These are phyloP conservation scores for Corythornis vintsioides DNA, from an alignment of 2,113 vertebrate genomes.

Conservation along the genomic window DNA sequence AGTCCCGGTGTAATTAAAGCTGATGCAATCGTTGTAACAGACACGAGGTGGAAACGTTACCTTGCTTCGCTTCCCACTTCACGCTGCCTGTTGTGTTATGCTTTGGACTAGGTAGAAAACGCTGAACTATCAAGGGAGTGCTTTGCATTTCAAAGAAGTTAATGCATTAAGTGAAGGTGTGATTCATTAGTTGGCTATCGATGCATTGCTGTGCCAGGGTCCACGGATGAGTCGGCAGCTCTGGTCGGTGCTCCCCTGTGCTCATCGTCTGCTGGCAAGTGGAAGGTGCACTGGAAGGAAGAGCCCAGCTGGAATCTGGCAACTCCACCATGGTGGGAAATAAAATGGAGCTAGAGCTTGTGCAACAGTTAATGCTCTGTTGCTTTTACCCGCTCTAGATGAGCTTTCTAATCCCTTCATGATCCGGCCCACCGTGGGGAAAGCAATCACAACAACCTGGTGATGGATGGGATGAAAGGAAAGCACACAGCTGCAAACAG, in stretches of 20 bases:
- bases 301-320: neutral
- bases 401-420: neutral
- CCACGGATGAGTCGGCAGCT: neutral
- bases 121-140: constrained; percentile 31
- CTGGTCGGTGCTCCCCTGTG: rapidly evolving
- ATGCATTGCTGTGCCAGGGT: neutral
- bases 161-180: neutral
- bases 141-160: constrained; percentile 46
- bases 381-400: neutral
- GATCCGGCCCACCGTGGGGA: neutral
- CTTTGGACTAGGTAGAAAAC: constrained; percentile 16
- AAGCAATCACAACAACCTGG: neutral
- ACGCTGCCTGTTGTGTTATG: neutral
- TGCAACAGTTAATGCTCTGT: neutral
- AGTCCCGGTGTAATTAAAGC: constrained; percentile 56
- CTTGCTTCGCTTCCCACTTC: neutral
- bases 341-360: neutral
- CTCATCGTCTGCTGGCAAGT: neutral
- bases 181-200: neutral
- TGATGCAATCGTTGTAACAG: constrained; percentile 44
- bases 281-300: neutral
- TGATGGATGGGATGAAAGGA: neutral
- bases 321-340: neutral
- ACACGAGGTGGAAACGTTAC: constrained; percentile 54
- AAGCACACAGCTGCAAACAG: neutral